These are phyloP conservation scores for Polymixis lichenea DNA, from an alignment of 2,888 invertebrate species.

Conservation along the genomic window DNA sequence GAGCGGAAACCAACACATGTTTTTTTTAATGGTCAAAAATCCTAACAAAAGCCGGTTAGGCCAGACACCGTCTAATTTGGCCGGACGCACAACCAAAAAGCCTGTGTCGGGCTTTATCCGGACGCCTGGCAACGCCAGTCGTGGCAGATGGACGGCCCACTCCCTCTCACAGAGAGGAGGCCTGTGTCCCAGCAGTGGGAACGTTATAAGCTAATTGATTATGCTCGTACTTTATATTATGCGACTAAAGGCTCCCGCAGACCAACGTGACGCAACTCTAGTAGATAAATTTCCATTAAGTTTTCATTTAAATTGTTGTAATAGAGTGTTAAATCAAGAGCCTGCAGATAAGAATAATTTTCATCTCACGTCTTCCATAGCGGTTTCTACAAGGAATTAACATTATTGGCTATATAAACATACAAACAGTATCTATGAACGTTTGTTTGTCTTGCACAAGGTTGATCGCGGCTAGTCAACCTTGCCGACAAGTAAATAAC, in stretches of 20 bases:
- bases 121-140: no score
- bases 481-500: constrained; percentile 37
- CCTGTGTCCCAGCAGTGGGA: background rate
- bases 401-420: constrained; percentile 8
- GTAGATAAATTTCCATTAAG: no score
- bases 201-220: background rate
- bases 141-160: background rate
- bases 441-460: constrained; percentile 48
- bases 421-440: constrained; percentile 10
- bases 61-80: no score
- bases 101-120: no score
- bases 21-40: no score
- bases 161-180: background rate
- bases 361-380: background rate
- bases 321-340: background rate
- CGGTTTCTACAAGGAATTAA: constrained; percentile 40
- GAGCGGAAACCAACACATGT: no score
- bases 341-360: background rate
- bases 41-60: no score
- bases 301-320: no score
- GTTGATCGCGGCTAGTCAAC: constrained; percentile 40
- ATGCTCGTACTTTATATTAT: no score
- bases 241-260: no score
- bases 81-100: no score
- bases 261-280: no score